Base-by-base conservation (phyloP, 2,797 vertebrate species). In the Crocidura indochinensis region DNA sequence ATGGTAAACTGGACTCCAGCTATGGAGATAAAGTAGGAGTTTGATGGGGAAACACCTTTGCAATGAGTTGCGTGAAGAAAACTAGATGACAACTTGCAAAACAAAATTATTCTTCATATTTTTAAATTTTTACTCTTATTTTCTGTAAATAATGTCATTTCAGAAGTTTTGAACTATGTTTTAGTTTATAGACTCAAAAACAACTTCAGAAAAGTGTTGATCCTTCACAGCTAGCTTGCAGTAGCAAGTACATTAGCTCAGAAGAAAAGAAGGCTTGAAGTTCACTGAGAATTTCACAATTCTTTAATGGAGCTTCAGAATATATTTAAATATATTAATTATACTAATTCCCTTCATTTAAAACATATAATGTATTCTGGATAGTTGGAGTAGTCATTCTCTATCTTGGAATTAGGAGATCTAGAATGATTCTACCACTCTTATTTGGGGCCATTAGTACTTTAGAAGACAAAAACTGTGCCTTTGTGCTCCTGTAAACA, bases 241-340 rank as follows among this genome's bases (percentile, higher is more conserved):
- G 62, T 4, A 76, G 11, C 38, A 47, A 24, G 26, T 56, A 19
- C 12, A 27, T 83, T 67, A 29, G 20, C 26, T 14, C 65, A 47
- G n/a, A 14, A 17, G 56, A 47, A 90, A 72, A 49, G 19, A 77
- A 82, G 24, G 10, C 14, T 78, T 51, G 38, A 60, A 83, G 10
- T 78, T 10, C 4, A 17, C 5, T 49, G 29, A 6, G n/a, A 67
- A 78, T 87, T 83, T 83, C 29, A 60, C 29, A 17, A 56, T 86
- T 88, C 65, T 44, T 68, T 46, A 60, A 24, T 78, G 2, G 38
- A 26, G 14, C 22, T 73, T 67, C 47, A 83, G 67, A 67, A 87
- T 73, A 19, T 49, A 46, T 72, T 82, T 87, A 51, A 60, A 90
- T 73, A 77, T 93, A 67, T 29, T 60, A 82, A 60, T 11, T 29